Evolutionary conservation across 2,888 invertebrate species (phyloP), one percentile per base, ranked within the genome.

Genomic region (Acholoe squamosa): DNA sequence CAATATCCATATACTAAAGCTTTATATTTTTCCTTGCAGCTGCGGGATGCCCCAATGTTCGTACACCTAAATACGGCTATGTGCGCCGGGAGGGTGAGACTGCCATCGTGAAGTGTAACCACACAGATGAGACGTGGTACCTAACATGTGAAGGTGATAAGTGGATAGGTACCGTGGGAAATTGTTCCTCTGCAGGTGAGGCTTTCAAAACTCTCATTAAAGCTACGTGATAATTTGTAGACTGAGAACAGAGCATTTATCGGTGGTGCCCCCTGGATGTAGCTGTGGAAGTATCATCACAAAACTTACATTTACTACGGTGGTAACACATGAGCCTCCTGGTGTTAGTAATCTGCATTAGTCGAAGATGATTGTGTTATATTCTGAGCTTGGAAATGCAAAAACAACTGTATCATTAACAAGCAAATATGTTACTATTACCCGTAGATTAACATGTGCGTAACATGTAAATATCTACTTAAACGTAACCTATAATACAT

Each of bases 41-140:
- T 80, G 80, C 80, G 34, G 80, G 80, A 1, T 80, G 80, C n/a
- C 80, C 80, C 19, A 33, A 43, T 43, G 43, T 80, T 10, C 33
- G 25, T 3, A 34, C 43, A 0, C 80, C 80, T 10, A 33, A 34
- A 1, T 43, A 80, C 80, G 80, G 80, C 43, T 80, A 80, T 43
- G 80, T 80, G 34, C 33, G 80, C 34, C 80, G 80, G 33, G 80
- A 80, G 34, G 80, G 80, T 3, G 80, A 80, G 22, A 80, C 80
- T 34, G 80, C 80, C 43, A 80, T 80, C 43, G 80, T 80, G 14
- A 80, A 43, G 43, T 80, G 80, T n/a, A 80, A 80, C 80, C 43
- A 80, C 80, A 80, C 80, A 5, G 80, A 80, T 14, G 80, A 80
- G 80, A 80, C 80, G 34, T 80, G 80, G 80, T 80, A 80, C 80